Percentiles rank a stretch among this genome's conserved stretches.
Evolutionary conservation across 2,797 vertebrate species (phyloP).

Genomic region (Vireo griseus): DNA sequence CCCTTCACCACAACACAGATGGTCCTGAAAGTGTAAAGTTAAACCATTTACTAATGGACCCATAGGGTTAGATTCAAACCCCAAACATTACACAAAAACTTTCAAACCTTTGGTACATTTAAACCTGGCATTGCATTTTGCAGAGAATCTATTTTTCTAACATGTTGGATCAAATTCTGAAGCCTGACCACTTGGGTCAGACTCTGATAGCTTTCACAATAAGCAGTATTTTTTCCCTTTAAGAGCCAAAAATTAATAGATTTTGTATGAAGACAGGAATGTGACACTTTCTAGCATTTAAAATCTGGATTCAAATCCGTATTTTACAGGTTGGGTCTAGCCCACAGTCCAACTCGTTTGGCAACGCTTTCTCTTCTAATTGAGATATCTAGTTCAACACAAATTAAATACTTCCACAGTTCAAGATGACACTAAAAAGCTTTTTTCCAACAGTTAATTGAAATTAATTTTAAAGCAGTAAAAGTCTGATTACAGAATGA

Average conservation of each 20-base stretch:
- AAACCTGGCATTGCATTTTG: not conserved
- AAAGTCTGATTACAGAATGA: not conserved
- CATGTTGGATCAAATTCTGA: not conserved
- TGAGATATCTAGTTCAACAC: not conserved
- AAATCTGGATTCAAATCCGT: not conserved
- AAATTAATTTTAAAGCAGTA: constrained; percentile 35
- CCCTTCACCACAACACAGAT: constrained; percentile 31
- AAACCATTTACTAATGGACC: constrained; percentile 12
- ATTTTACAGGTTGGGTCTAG: not conserved
- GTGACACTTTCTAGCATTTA: not conserved
- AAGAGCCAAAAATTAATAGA: not conserved
- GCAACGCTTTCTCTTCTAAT: constrained; percentile 13
- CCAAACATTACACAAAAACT: constrained; percentile 19
- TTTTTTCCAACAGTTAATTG: constrained; percentile 5
- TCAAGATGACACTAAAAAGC: not conserved
- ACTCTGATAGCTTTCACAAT: not conserved
- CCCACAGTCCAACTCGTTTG: not conserved
- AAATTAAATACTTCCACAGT: not conserved
- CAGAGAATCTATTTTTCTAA: not conserved
- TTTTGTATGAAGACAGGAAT: not conserved
- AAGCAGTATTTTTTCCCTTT: not conserved
- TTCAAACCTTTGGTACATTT: not conserved
- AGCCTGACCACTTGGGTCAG: not conserved
- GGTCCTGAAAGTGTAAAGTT: constrained; percentile 2
- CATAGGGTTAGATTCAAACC: constrained; percentile 21